Evolutionary conservation across 2,797 vertebrate genomes (phyloP).

Genomic region (Fistularia tabacaria): DNA sequence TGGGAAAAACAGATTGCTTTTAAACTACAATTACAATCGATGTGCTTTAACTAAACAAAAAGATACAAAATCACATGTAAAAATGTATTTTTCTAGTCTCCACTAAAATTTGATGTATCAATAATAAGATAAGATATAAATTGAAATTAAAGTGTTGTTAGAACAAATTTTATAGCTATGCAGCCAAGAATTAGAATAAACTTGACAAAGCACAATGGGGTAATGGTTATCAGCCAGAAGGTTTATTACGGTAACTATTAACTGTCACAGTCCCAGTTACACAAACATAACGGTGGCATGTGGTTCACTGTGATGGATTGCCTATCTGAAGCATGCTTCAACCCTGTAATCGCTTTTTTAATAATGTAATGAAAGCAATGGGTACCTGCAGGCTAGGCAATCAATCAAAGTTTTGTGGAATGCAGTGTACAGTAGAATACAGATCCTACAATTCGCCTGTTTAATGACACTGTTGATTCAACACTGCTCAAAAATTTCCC

Average conservation of each 20-base stretch:
- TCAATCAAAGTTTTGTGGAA: background rate
- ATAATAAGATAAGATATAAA: too few relatives aligned
- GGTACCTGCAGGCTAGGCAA: background rate
- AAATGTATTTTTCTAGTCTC: too few relatives aligned
- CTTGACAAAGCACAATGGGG: background rate
- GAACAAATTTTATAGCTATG: background rate
- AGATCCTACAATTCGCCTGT: too few relatives aligned
- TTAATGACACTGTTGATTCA: too few relatives aligned
- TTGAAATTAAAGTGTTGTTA: too few relatives aligned
- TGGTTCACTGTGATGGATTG: background rate
- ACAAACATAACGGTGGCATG: background rate
- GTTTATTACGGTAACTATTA: background rate
- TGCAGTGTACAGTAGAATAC: background rate
- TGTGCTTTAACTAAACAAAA: too few relatives aligned
- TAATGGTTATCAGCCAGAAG: background rate
- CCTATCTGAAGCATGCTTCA: slow-evolving; percentile 1
- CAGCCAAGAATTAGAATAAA: background rate
- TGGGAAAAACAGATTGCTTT: too few relatives aligned
- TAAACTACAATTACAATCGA: too few relatives aligned
- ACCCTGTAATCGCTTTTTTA: background rate
- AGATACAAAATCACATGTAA: too few relatives aligned
- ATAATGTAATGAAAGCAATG: background rate
- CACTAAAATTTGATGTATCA: too few relatives aligned
- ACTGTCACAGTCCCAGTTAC: background rate
- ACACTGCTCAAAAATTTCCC: too few relatives aligned